Percentiles rank a stretch among this genome's conserved stretches.
Evolutionary conservation across 2,888 invertebrate genomes (phyloP).

Genomic region (Watsonalla binaria): DNA sequence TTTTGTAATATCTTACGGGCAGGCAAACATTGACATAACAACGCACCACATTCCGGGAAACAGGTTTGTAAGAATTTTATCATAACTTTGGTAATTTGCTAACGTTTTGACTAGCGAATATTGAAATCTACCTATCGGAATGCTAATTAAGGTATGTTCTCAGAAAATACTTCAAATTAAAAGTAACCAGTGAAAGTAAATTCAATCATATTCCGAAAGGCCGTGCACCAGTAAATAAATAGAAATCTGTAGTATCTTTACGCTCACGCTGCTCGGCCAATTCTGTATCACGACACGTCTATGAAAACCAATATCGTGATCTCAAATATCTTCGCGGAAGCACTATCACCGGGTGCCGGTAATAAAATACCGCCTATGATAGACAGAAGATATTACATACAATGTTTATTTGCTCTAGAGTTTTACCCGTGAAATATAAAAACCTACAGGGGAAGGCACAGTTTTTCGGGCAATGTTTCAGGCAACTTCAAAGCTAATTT

Average conservation of each 20-base stretch:
- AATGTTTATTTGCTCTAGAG: no score
- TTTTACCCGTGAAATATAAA: no score
- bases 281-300: conserved; percentile 42
- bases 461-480: no score
- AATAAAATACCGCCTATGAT: no score
- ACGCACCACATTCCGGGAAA: not conserved
- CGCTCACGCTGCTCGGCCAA: conserved; percentile 36
- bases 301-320: conserved; percentile 60
- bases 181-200: conserved; percentile 41
- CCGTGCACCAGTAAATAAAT: conserved; percentile 51
- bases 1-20: not conserved
- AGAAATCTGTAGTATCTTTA: conserved; percentile 57
- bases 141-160: no score
- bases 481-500: no score
- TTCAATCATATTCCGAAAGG: conserved; percentile 51
- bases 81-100: not conserved
- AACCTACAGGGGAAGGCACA: no score
- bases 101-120: no score
- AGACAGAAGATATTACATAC: no score
- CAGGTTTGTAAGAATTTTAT: not conserved
- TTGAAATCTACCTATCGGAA: no score
- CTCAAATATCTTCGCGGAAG: conserved; percentile 48
- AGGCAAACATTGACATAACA: not conserved
- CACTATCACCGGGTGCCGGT: conserved; percentile 18
- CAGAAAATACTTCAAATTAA: conserved; percentile 18